Evolutionary conservation across 2,888 invertebrate genomes (phyloP).

Genomic region (Tipula vernalis): DNA sequence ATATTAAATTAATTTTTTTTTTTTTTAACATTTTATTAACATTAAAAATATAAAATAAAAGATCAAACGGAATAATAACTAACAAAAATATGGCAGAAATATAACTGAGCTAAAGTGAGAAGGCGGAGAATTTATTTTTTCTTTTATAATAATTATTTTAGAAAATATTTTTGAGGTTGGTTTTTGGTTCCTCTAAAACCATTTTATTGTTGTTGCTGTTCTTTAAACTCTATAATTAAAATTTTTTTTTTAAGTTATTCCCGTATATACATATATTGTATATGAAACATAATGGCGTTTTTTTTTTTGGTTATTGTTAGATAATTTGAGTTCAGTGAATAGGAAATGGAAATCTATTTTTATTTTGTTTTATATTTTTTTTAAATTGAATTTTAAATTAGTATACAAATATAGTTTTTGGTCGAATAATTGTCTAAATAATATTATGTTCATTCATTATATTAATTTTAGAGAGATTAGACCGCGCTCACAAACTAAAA

Average conservation of each 20-base stretch:
- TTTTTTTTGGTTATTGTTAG: not conserved
- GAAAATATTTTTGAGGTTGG: not conserved
- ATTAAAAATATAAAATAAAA: not conserved
- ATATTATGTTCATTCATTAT: not conserved
- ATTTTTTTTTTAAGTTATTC: not conserved
- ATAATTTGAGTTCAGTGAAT: slow-evolving; percentile 9
- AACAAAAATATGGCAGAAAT: not conserved
- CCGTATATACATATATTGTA: not conserved
- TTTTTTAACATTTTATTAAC: not conserved
- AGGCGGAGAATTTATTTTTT: not conserved
- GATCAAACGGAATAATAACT: not conserved
- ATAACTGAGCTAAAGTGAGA: not conserved
- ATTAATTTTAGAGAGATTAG: not conserved
- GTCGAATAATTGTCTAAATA: not conserved
- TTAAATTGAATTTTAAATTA: not conserved
- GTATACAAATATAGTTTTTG: not conserved
- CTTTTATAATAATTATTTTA: not conserved
- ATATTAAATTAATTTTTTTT: not conserved
- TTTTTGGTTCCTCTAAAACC: not conserved
- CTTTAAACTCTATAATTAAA: slow-evolving; percentile 7
- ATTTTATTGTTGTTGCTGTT: not conserved
- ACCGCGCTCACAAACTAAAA: not conserved
- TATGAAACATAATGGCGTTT: not conserved
- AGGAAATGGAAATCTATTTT: not conserved
- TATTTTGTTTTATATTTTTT: not conserved